phyloP scores from a whole-genome alignment of 2,888 invertebrate species.

The Hypomecis punctinalis region DNA sequence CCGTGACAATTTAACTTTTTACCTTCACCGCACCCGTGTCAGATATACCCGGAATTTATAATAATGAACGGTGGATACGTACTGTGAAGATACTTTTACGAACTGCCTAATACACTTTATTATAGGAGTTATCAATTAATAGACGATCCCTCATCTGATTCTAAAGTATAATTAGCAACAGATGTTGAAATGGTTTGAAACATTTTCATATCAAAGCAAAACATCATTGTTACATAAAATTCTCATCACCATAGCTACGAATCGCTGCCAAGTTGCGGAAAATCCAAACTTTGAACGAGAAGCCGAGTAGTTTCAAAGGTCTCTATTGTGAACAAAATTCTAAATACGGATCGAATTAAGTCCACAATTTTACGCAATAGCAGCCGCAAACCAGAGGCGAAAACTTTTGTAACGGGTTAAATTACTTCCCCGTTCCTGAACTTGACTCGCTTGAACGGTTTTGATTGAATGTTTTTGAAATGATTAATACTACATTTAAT shows the following conservation, averaged over 20 bases:
- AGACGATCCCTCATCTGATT: neutral
- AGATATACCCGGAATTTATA: constrained; percentile 36
- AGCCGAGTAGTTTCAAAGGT: constrained; percentile 43
- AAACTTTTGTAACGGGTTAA: constrained; percentile 51
- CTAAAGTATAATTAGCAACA: neutral
- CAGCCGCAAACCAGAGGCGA: constrained; percentile 42
- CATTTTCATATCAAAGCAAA: constrained; percentile 5
- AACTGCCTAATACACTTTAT: too few relatives aligned
- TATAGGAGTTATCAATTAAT: neutral
- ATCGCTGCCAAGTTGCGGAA: constrained; percentile 16
- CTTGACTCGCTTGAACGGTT: constrained; percentile 52
- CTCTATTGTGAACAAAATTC: constrained; percentile 50
- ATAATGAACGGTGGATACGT: constrained; percentile 10
- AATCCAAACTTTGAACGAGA: constrained; percentile 36
- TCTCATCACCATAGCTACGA: neutral
- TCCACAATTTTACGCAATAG: constrained; percentile 47
- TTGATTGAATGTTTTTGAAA: constrained; percentile 28
- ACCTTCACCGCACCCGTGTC: constrained; percentile 33
- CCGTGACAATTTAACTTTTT: constrained; percentile 44
- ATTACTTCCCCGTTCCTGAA: constrained; percentile 49
- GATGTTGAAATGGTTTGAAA: constrained; percentile 4
- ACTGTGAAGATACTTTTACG: neutral
- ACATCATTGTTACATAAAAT: constrained; percentile 11
- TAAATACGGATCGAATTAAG: constrained; percentile 50
- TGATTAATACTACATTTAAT: constrained; percentile 32